Evolutionary conservation across 2,797 vertebrate genomes (phyloP), one percentile per base, ranked within the genome.

Genomic region (Sparidentex hasta): DNA sequence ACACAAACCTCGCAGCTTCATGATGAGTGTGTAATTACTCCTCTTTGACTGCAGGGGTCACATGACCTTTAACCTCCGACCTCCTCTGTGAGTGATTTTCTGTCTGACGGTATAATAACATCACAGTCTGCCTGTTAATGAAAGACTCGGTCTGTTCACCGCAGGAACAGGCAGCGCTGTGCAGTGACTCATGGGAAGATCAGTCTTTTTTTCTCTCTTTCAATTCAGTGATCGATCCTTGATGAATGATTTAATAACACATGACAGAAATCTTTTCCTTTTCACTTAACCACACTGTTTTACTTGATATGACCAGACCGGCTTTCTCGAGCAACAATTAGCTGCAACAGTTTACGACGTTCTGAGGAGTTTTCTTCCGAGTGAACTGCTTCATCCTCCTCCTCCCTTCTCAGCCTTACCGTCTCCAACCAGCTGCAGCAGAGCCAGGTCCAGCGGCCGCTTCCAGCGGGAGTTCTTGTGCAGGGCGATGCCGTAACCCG

Each of bases 381-480:
- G 6, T 33, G 33, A 33, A 33, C 7, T 11, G 38, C 38, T 7
- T 54, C 50, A 9, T 8, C 44, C 46, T 17, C 44, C 18, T 44
- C 21, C 11, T 5, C 43, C 54, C 29, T 27, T 5, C 2, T 0
- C 20, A 0, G 6, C 50, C 94, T 92, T 89, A 98, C 97, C 97
- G 4, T 98, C 97, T 87, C 97, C 97, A 25, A 98, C 96, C 84
- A 98, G 95, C 92, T 98, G 97, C 84, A 98, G 93, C 74, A 98
- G 93, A 0, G 97, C 97, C 85, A 98, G 93, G 90, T 98, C 97
- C 55, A 98, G 94, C 0, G 96, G 96, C 1, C 97, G 91, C 71
- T 98, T 98, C 97, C 97, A 98, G 76, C 96, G 96, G 38, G 97
- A 98, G 88, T 96, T 97, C 90, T 98, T 98, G 90, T 97, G 95